Conservation (phyloP, 2,888 invertebrate species). For the Tetanocera ferruginea region DNA sequence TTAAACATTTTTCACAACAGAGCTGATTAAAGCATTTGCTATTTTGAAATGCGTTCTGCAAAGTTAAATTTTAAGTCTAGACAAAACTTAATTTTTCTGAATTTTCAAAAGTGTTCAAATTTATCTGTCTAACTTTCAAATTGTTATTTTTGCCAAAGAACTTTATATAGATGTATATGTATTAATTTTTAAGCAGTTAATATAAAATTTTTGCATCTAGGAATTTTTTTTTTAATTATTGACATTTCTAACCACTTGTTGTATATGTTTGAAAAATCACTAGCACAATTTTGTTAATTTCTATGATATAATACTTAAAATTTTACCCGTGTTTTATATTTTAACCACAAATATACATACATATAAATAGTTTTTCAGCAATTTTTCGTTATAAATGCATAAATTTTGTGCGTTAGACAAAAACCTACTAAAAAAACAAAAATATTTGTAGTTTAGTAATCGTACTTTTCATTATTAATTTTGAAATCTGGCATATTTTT, state of each 20-base stretch:
- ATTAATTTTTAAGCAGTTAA: not conserved
- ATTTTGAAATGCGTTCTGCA: too few species aligned
- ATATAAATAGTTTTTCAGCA: not conserved
- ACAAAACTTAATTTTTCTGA: too few species aligned
- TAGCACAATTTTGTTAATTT: slow-evolving; percentile 15
- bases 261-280: slow-evolving; percentile 11
- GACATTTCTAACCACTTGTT: not conserved
- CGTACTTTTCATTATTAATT: too few species aligned
- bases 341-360: not conserved
- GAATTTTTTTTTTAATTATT: too few species aligned
- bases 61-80: too few species aligned
- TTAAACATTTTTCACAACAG: too few species aligned
- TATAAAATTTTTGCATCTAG: not conserved
- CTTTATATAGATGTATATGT: too few species aligned
- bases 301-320: not conserved
- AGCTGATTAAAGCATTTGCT: too few species aligned
- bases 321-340: not conserved
- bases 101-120: not conserved
- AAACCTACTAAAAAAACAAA: not conserved
- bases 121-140: not conserved
- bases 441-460: not conserved
- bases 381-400: not conserved
- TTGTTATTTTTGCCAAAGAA: not conserved
- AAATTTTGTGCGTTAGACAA: not conserved
- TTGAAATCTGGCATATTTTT: too few species aligned